Evolutionary conservation across 2,113 vertebrate species (phyloP), one percentile per base, ranked within the genome.

Genomic region (Desmodus rotundus): DNA sequence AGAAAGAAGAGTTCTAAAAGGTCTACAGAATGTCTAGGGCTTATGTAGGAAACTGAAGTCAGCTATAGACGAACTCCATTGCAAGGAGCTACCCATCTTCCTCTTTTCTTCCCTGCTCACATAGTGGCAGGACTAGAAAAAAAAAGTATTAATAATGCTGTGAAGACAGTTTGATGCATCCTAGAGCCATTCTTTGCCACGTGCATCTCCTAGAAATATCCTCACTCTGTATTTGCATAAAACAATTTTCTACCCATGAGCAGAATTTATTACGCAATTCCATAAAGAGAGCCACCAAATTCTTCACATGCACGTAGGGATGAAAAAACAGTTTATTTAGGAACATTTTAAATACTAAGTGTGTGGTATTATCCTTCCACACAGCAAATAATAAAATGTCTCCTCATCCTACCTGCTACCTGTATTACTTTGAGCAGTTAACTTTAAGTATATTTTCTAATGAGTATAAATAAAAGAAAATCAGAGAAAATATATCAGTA

Each of bases 381-480:
- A 76, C 31, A 93, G 41, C 41, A 94, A 95, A 93, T 76, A 96
- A 93, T n/a, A 93, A 56, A 90, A 58, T 61, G 15, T 38, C 36
- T 72, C 78, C n/a, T 94, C 86, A 81, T 96, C 86, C 19, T 95
- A 93, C 28, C 19, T 97, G 14, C 41, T 98, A 92, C 24, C 61
- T 91, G 91, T 90, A 61, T 89, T 97, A 96, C 31, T 91, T 11
- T n/a, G 90, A 97, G 87, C 24, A 93, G 78, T 96, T 80, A 2
- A 78, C 96, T 97, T 97, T 91, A 98, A 97, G 83, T 96, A 89
- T 92, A 98, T 98, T 91, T 87, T 96, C n/a, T 98, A 98, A 98
- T 98, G 92, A 98, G 97, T 88, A 96, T 96, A 97, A 98, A 98
- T 98, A 96, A 94, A 98, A 96, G 65, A 97, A 97, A 97, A 93